Evolutionary conservation across 2,113 vertebrate species (phyloP).

Genomic region (Anarhynchus alexandrinus): DNA sequence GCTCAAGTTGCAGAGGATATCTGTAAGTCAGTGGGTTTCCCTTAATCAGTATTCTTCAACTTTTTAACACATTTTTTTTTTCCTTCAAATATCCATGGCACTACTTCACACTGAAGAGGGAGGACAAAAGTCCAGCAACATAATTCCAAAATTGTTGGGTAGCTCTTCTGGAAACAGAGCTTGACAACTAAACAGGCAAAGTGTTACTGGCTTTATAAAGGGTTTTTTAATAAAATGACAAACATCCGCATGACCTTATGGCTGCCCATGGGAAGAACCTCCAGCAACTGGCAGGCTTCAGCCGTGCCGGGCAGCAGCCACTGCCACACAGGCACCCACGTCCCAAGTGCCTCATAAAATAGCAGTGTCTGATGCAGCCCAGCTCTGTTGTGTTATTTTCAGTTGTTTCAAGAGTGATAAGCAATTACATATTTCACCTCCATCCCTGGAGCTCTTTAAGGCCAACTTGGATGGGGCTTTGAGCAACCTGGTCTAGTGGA

Average conservation of each 20-base stretch:
- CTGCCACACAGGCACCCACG: background rate
- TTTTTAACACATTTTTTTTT: background rate
- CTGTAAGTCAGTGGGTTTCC: background rate
- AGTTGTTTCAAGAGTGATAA: background rate
- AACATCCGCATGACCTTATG: background rate
- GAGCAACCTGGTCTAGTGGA: no score
- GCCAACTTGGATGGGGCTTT: no score
- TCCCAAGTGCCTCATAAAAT: fast-evolving
- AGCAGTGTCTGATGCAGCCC: background rate
- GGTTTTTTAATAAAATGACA: background rate
- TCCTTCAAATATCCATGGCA: background rate
- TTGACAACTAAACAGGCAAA: background rate
- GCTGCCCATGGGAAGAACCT: background rate
- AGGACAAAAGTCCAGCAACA: background rate
- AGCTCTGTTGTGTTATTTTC: background rate
- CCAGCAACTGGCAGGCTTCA: background rate
- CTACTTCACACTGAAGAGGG: background rate
- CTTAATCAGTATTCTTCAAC: background rate
- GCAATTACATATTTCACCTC: background rate
- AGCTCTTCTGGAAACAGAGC: background rate
- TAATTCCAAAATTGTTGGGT: background rate
- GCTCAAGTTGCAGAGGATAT: background rate
- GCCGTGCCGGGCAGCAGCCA: background rate
- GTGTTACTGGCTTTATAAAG: background rate
- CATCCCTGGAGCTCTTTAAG: no score